Conservation (phyloP, 2,113 vertebrate genomes). For the Oryzias melastigma region DNA sequence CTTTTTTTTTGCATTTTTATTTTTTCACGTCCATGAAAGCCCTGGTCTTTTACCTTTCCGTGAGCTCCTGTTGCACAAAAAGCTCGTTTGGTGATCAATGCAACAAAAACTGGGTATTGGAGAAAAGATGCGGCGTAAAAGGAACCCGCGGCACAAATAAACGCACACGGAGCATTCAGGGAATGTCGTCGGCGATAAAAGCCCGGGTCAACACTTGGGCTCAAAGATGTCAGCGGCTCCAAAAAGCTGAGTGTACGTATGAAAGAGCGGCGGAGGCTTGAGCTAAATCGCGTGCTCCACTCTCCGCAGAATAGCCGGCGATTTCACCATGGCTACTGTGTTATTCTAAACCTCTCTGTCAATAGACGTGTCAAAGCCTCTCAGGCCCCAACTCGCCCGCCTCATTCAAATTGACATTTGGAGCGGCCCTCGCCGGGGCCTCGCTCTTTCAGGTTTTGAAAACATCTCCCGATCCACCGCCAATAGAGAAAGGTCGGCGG, state of each 20-base stretch:
- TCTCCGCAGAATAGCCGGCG: conserved; percentile 38
- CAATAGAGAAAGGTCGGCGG: conserved; percentile 59
- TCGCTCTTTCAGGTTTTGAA: conserved; percentile 54
- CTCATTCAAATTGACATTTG: conserved; percentile 76
- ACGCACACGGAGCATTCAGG: conserved; percentile 4
- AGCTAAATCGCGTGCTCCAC: conserved; percentile 5
- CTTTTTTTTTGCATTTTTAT: conserved; percentile 15
- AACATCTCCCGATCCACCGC: conserved; percentile 53
- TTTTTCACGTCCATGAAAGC: conserved; percentile 11
- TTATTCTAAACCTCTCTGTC: conserved; percentile 56
- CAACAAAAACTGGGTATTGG: not conserved
- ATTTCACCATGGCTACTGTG: conserved; percentile 51
- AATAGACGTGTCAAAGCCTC: conserved; percentile 62
- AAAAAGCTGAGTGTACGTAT: conserved; percentile 3
- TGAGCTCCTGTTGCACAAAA: conserved; percentile 33
- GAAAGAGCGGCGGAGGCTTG: not conserved
- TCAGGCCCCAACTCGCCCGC: conserved; percentile 52
- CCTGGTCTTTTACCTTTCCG: conserved; percentile 23
- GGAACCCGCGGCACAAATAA: conserved; percentile 18
- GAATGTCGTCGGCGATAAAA: conserved; percentile 3
- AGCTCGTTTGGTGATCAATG: conserved; percentile 28
- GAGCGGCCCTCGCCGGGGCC: conserved; percentile 59
- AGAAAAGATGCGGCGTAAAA: conserved; percentile 6
- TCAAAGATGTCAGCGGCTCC: not conserved
- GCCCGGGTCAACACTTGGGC: conserved; percentile 9